phyloP scores from a whole-genome alignment of 2,113 vertebrate species.

The Pomatostomus ruficeps region DNA sequence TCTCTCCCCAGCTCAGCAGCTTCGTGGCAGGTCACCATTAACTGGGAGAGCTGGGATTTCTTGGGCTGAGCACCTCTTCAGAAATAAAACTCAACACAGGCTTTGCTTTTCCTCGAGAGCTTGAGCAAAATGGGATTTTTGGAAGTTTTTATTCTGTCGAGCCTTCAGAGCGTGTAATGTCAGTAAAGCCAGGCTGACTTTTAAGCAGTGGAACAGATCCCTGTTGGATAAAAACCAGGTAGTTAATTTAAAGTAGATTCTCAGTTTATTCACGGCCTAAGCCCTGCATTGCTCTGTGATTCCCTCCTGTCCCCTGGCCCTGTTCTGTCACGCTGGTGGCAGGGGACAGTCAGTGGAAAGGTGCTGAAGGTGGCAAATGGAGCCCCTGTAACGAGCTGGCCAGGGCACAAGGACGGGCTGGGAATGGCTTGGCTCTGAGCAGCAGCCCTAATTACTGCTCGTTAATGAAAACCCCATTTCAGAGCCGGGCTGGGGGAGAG shows the following conservation, averaged over 20 bases:
- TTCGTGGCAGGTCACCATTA: neutral
- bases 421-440: neutral
- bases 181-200: neutral
- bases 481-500: too few relatives aligned
- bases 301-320: neutral
- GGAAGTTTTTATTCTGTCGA: neutral
- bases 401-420: neutral
- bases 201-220: neutral
- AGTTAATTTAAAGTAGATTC: neutral
- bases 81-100: neutral
- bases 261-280: neutral
- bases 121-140: neutral
- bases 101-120: fast-evolving
- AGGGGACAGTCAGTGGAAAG: neutral
- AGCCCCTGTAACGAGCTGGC: neutral
- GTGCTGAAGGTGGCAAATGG: neutral
- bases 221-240: neutral
- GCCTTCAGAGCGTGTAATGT: fast-evolving
- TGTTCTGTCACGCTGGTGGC: neutral
- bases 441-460: constrained; percentile 1
- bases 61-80: neutral
- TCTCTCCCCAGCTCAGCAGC: neutral
- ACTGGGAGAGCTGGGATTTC: neutral
- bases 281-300: neutral
- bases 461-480: neutral